These are phyloP conservation scores for Mythimna ferrago DNA, from an alignment of 2,888 invertebrate genomes.

Conservation along the genomic window DNA sequence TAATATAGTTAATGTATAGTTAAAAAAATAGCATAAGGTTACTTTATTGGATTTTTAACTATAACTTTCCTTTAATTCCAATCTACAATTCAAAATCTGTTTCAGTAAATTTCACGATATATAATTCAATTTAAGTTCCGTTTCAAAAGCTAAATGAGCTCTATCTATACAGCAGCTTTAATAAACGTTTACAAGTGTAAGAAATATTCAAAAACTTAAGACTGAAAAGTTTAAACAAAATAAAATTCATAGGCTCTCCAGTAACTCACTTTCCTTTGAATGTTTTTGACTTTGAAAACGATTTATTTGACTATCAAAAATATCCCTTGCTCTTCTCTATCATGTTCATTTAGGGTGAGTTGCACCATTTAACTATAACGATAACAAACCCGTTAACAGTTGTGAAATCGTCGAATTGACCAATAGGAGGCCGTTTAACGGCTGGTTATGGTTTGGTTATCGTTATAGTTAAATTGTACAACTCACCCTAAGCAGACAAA, in stretches of 20 bases:
- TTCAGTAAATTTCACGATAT: background rate
- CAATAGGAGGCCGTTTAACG: too few species aligned
- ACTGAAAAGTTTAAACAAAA: conserved; percentile 2
- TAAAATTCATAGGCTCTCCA: background rate
- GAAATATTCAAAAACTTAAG: background rate
- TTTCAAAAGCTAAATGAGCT: conserved; percentile 11
- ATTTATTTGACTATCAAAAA: background rate
- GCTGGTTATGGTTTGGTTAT: too few species aligned
- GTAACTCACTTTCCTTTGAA: background rate
- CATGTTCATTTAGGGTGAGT: too few species aligned
- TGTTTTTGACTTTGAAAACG: background rate
- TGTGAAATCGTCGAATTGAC: too few species aligned
- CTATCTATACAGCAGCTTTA: background rate
- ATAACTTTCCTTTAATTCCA: background rate
- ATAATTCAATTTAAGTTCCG: conserved; percentile 3
- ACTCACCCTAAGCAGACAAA: too few species aligned
- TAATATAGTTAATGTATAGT: too few species aligned
- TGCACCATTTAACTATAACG: too few species aligned
- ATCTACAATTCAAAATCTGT: conserved; percentile 3
- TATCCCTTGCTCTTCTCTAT: too few species aligned
- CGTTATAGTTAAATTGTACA: too few species aligned
- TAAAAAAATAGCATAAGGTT: too few species aligned
- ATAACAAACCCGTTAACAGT: too few species aligned
- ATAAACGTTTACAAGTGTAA: conserved; percentile 7
- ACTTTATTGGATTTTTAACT: background rate